Percentiles rank a stretch among this genome's conserved stretches.
Evolutionary conservation across 2,113 vertebrate species (phyloP).

Genomic region (Cephalopholis sonnerati): DNA sequence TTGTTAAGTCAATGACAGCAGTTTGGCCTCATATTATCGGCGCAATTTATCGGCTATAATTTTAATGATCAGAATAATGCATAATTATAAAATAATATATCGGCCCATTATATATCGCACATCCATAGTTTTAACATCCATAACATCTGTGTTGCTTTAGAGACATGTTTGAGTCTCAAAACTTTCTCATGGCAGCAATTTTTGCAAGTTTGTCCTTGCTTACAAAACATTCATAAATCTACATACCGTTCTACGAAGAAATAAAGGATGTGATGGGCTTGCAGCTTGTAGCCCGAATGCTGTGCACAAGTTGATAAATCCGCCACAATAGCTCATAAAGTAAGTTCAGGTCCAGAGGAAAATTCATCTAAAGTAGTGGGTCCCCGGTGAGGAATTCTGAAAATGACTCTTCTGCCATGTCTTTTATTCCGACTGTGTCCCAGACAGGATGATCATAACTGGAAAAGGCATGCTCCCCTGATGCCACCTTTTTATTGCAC

Average conservation of each 20-base stretch:
- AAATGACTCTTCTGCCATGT: conserved; percentile 57
- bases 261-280: not conserved
- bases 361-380: conserved; percentile 60
- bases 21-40: no score
- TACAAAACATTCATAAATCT: conserved; percentile 1
- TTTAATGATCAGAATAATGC: no score
- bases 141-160: not conserved
- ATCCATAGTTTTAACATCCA: not conserved
- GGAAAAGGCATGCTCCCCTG: conserved; percentile 56
- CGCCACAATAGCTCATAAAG: conserved; percentile 48
- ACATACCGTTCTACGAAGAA: conserved; percentile 1
- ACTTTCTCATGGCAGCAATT: not conserved
- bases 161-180: not conserved
- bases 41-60: no score
- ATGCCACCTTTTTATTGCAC: conserved; percentile 54
- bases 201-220: not conserved
- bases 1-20: no score
- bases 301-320: conserved; percentile 44
- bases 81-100: no score
- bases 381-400: conserved; percentile 51
- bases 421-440: conserved; percentile 60
- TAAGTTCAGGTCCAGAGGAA: conserved; percentile 58
- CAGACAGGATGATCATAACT: conserved; percentile 65
- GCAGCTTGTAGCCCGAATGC: conserved; percentile 12
- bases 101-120: no score